Base-by-base conservation (phyloP, 2,888 invertebrate genomes). In the Brenthis hecate region DNA sequence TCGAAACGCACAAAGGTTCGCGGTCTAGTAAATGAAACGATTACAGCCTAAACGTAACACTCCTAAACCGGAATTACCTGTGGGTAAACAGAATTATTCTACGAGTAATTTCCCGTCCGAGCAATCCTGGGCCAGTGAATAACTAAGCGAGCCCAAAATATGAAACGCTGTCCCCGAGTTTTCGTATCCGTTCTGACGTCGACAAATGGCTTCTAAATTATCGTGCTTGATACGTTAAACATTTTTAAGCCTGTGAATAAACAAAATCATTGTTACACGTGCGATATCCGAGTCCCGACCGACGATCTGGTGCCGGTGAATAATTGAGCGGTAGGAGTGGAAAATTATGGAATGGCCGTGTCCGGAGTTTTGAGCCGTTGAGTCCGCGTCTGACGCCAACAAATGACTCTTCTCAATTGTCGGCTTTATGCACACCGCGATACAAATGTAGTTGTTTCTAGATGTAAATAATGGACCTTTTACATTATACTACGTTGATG, bases 281-380 rank as follows among this genome's bases (percentile, higher is more conserved):
- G 91, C 89, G 89, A 89, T 88, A 86, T 86, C 84, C 8, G 36
- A 43, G 36, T 43, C 80, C 84, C 81, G 86, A 85, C 86, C 86
- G 86, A 86, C 87, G 81, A 85, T 80, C 78, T 80, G 77, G 73
- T 81, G 79, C 81, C 78, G 78, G 84, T 91, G 88, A 91, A 89
- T 91, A 89, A 91, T 89, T 89, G 86, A 89, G 85, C 82, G 79
- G 78, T 78, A 75, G 87, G 84, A 87, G 84, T 82, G 79, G 83
- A 85, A 86, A 89, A 90, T 88, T 91, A 90, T 91, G 89, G 88
- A 88, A 89, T 87, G 89, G 82, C 86, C 11, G 36, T 43, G 36
- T 43, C 36, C 80, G 80, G 79, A 80, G 78, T 79, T 77, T 77
- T 80, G 80, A 73, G 74, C 77, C 74, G 78, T 16, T 56, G 58